These are phyloP conservation scores for Hipposideros armiger DNA, from an alignment of 2,113 vertebrate genomes.

Conservation along the genomic window DNA sequence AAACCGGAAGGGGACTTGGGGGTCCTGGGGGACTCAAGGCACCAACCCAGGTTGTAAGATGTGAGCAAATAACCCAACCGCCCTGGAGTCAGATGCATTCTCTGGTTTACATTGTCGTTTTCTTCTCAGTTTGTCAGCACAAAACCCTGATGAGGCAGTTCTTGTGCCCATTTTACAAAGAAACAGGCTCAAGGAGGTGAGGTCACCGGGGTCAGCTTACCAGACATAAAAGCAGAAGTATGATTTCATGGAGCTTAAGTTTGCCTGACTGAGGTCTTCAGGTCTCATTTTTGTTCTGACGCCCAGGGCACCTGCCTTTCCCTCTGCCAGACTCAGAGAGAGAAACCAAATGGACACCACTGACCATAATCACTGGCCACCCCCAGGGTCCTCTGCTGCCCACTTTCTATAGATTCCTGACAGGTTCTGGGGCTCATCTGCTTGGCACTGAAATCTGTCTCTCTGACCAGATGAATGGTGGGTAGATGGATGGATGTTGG, in stretches of 20 bases:
- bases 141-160: neutral
- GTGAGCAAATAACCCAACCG: accelerated
- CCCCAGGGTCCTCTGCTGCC: neutral
- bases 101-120: neutral
- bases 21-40: neutral
- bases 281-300: neutral
- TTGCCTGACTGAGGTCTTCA: no score
- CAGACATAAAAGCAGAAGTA: neutral
- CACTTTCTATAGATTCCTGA: neutral
- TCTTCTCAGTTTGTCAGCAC: neutral
- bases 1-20: neutral
- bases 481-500: neutral
- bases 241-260: neutral
- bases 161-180: neutral
- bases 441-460: neutral
- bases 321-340: neutral
- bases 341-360: neutral
- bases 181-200: neutral
- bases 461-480: no score
- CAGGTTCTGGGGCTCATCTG: neutral
- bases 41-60: accelerated
- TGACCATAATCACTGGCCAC: neutral
- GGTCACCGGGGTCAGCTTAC: neutral
- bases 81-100: accelerated
- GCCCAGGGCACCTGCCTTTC: neutral